Conservation (phyloP, 2,888 invertebrate species). For the Calameuta pallipes region DNA sequence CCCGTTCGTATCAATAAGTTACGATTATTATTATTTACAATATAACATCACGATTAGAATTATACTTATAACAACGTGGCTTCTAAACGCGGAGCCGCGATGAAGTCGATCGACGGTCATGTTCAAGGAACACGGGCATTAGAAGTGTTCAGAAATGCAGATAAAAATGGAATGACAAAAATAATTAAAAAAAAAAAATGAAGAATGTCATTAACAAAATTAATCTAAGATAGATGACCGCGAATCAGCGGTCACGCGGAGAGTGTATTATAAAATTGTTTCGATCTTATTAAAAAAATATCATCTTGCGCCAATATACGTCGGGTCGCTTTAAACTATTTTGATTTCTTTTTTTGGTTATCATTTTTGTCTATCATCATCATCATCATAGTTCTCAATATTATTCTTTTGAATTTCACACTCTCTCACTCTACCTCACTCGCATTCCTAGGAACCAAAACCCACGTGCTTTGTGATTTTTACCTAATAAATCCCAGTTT, state of each 20-base stretch:
- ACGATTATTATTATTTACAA: conserved; percentile 55
- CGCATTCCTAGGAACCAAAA: background rate
- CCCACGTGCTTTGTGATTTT: background rate
- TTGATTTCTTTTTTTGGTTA: background rate
- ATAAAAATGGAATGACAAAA: background rate
- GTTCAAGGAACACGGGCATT: background rate
- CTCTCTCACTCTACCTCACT: background rate
- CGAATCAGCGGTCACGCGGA: background rate
- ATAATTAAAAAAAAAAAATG: too few species aligned
- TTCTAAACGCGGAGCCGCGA: conserved; percentile 36
- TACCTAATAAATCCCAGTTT: background rate
- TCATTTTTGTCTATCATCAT: background rate
- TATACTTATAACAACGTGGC: conserved; percentile 53
- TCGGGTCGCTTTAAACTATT: background rate
- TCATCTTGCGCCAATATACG: background rate
- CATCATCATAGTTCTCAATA: background rate
- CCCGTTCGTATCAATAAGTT: conserved; percentile 44
- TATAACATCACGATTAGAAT: conserved; percentile 48
- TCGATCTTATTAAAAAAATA: background rate
- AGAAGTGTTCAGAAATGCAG: background rate
- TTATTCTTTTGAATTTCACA: background rate
- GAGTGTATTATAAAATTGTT: background rate
- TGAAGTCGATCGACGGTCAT: background rate
- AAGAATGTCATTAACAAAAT: background rate
- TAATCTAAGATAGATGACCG: background rate